phyloP scores from a whole-genome alignment of 2,888 invertebrate genomes.

The Eupithecia abbreviata region DNA sequence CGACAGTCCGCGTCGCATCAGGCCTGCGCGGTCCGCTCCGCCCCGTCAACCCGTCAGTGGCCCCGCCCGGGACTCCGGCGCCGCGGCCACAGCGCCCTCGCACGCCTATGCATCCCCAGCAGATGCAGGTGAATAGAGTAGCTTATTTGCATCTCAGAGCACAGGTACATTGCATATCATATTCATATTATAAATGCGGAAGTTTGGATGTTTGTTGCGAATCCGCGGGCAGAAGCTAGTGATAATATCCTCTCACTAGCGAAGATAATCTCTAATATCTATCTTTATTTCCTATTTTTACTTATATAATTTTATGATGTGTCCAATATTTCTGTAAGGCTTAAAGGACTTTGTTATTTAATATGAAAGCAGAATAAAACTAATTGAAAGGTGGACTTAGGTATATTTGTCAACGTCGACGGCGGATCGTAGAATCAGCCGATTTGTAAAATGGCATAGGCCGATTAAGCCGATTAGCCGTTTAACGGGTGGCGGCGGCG shows the following conservation, averaged over 20 bases:
- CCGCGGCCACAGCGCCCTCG: conserved; percentile 65
- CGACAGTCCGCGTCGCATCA: conserved; percentile 36
- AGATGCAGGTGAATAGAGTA: conserved; percentile 50
- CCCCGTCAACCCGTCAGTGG: conserved; percentile 51
- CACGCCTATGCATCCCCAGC: conserved; percentile 56
- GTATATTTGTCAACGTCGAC: too few species aligned
- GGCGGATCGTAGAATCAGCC: too few species aligned
- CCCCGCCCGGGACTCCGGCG: conserved; percentile 62
- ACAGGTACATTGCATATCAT: neutral
- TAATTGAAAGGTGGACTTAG: neutral
- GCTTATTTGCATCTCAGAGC: conserved; percentile 9
- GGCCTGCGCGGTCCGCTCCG: conserved; percentile 54
- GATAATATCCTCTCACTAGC: neutral
- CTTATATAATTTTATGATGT: too few species aligned
- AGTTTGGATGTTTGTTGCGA: neutral
- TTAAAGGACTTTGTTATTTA: too few species aligned
- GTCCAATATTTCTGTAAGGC: too few species aligned
- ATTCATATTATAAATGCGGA: neutral
- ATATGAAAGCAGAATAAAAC: neutral
- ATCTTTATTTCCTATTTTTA: too few species aligned
- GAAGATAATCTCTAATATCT: too few species aligned
- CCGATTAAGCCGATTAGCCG: too few species aligned
- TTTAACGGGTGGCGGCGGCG: too few species aligned
- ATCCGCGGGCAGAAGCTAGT: neutral
- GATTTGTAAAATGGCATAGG: too few species aligned